Percentiles rank a stretch among this genome's conserved stretches.
Evolutionary conservation across 1,140 invertebrate species (phyloP).

Genomic region (Trichonephila clavipes): DNA sequence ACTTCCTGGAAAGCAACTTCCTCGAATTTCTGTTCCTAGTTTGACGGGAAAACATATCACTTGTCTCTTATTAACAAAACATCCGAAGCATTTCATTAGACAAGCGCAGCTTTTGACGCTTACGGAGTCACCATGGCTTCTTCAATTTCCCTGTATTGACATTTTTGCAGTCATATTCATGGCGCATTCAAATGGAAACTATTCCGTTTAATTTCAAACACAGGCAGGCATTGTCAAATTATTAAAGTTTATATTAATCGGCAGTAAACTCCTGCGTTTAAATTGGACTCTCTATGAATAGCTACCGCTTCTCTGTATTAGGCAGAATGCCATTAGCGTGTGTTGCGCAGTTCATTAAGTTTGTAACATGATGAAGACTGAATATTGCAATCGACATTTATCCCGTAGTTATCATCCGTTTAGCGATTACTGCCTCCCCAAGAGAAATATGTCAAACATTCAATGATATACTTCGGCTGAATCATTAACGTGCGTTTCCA

Average conservation of each 20-base stretch:
- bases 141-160: slow-evolving; percentile 34
- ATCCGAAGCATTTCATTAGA: neutral
- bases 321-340: slow-evolving; percentile 72
- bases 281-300: slow-evolving; percentile 73
- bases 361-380: slow-evolving; percentile 76
- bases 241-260: slow-evolving; percentile 76
- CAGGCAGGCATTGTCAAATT: slow-evolving; percentile 65
- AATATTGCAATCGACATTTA: slow-evolving; percentile 77
- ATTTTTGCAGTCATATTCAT: slow-evolving; percentile 41
- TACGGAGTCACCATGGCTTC: neutral
- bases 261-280: slow-evolving; percentile 60
- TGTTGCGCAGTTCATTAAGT: slow-evolving; percentile 75
- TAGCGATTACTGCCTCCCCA: slow-evolving; percentile 74
- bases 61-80: slow-evolving; percentile 19
- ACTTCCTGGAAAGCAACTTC: neutral
- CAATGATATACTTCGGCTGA: slow-evolving; percentile 75
- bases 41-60: neutral
- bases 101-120: slow-evolving; percentile 21
- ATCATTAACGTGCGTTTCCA: slow-evolving; percentile 75
- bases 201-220: slow-evolving; percentile 58
- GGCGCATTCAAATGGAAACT: slow-evolving; percentile 25
- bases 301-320: slow-evolving; percentile 55
- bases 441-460: slow-evolving; percentile 77
- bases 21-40: neutral
- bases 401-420: slow-evolving; percentile 75